Conservation (phyloP, 2,113 vertebrate species). For the Heliornis fulica region DNA sequence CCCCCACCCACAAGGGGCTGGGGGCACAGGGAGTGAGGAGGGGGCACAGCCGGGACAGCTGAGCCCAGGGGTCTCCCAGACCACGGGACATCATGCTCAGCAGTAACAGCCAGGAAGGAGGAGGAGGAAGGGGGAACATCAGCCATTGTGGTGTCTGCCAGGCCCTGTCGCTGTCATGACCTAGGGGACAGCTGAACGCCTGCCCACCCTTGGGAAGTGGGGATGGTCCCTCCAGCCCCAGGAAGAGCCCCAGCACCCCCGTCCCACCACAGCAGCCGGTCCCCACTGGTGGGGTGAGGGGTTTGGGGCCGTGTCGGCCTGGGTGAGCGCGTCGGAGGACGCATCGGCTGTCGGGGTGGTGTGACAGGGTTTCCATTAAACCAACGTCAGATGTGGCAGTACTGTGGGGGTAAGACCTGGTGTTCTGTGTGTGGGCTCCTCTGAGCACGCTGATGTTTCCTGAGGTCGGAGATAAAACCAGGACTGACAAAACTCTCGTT, state of each 20-base stretch:
- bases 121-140: accelerated
- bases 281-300: accelerated
- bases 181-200: background rate
- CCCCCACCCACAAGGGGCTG: accelerated
- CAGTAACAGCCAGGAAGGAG: background rate
- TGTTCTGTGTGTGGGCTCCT: background rate
- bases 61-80: background rate
- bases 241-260: background rate
- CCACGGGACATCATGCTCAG: accelerated
- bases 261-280: too few species aligned
- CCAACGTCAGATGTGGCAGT: background rate
- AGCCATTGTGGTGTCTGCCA: accelerated
- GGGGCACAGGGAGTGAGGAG: background rate
- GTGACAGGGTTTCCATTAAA: background rate
- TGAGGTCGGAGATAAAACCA: background rate
- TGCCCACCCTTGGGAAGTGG: background rate
- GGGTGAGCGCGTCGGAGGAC: too few species aligned
- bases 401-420: background rate
- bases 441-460: background rate
- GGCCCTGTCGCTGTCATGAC: too few species aligned
- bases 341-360: too few species aligned
- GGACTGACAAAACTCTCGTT: background rate
- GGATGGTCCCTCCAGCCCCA: background rate
- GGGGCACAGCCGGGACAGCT: background rate
- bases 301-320: too few species aligned